Conservation (phyloP, 2,113 vertebrate genomes). For the Cyprinus carpio region DNA sequence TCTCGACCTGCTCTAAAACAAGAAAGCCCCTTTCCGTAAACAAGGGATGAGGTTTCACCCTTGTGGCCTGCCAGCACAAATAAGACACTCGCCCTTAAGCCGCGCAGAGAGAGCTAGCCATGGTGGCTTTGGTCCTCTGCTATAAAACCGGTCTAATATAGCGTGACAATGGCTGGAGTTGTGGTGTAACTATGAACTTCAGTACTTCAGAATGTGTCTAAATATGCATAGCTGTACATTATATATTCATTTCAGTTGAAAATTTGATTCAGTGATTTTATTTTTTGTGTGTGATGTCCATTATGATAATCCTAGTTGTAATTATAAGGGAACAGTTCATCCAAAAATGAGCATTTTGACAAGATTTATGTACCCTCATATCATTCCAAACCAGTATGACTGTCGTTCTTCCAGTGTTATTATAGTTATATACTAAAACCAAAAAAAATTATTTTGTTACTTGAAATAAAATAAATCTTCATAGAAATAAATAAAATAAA, state of each 20-base stretch:
- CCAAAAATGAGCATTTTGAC: background rate
- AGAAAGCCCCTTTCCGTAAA: slow-evolving; percentile 52
- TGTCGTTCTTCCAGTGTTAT: background rate
- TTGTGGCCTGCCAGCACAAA: slow-evolving; percentile 28
- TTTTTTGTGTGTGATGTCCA: background rate
- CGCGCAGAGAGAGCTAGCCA: slow-evolving; percentile 16
- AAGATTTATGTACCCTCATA: background rate
- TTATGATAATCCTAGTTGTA: background rate
- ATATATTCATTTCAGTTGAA: background rate
- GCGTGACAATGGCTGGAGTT: slow-evolving; percentile 7
- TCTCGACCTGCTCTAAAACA: slow-evolving; percentile 42
- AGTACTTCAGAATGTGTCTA: background rate
- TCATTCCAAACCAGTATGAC: background rate
- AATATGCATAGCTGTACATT: background rate
- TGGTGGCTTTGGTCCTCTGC: slow-evolving; percentile 31
- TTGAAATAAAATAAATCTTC: background rate
- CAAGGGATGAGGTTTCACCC: slow-evolving; percentile 55
- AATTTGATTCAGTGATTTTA: background rate
- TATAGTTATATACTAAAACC: background rate
- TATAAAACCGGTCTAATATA: slow-evolving; percentile 26
- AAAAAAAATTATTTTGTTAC: background rate
- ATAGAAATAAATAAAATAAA: background rate
- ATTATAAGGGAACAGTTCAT: background rate
- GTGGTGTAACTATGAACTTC: background rate
- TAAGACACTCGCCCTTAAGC: slow-evolving; percentile 43